Evolutionary conservation across 2,888 invertebrate genomes (phyloP), one percentile per base, ranked within the genome.

Genomic region (Eilema sororculum): DNA sequence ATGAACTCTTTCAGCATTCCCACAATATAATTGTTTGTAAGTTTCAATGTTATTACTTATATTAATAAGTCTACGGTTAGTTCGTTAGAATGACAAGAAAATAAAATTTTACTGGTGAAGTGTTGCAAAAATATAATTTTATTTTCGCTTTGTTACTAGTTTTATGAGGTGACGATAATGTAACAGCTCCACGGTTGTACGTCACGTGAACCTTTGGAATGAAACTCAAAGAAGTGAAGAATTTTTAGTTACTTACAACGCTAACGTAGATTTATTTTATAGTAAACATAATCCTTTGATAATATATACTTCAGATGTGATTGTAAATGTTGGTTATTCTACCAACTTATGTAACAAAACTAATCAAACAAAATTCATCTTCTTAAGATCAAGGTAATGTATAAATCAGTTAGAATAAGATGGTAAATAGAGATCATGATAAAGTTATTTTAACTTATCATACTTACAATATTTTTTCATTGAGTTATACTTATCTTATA

Each of bases 1-100:
- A 67, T 73, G 71, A 78, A 76, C 62, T 71, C 9, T 71, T 72
- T 67, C 65, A 69, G 58, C 70, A 58, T 68, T 64, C 60, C 25
- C 56, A 16, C 64, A 24, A 52, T 62, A 61, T 68, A 77, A 77
- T 72, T 79, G 52, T 65, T 71, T 30, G 57, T 69, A 58, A 62
- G 25, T 37, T 62, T 56, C 5, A 46, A 64, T 62, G 41, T 65
- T 66, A 71, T 65, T 33, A 22, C 28, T n/a, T 68, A 59, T 69
- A 57, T 52, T 70, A 69, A 72, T 70, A 68, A 72, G 10, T 56
- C 56, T 22, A 57, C 6, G 10, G 24, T 57, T n/a, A 56, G 24
- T 70, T 57, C 61, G 33, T 73, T 68, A 59, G 22, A 22, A 58
- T 63, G 68, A 71, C 62, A 68, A 57, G 65, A 63, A 64, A 46